Percentiles rank a stretch among this genome's conserved stretches.
Conservation (phyloP, 2,113 vertebrate species). For the Charadrius vociferus region DNA sequence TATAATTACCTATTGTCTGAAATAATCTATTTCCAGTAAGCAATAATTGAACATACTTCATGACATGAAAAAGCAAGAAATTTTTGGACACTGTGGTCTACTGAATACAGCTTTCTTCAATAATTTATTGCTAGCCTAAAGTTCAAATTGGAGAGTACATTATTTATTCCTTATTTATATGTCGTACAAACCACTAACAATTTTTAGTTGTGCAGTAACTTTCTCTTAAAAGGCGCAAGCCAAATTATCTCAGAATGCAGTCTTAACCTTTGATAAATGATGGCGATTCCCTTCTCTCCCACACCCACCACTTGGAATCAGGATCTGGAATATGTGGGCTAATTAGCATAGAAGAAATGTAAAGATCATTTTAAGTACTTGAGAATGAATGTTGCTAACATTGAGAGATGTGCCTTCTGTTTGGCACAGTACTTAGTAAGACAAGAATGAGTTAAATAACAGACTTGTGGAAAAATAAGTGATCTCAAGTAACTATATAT, state of each 20-base stretch:
- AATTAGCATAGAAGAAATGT: background rate
- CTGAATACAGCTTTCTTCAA: background rate
- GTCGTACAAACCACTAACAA: background rate
- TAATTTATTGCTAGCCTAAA: background rate
- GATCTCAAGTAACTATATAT: background rate
- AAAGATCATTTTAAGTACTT: background rate
- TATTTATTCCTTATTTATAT: background rate
- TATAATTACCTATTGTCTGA: background rate
- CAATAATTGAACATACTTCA: background rate
- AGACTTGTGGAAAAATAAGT: background rate
- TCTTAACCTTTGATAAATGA: conserved; percentile 10
- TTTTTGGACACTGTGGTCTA: background rate
- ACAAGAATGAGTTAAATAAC: background rate
- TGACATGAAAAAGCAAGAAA: background rate
- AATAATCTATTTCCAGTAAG: background rate
- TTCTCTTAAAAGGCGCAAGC: conserved; percentile 2
- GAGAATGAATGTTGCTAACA: background rate
- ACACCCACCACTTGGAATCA: background rate
- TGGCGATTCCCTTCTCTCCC: background rate
- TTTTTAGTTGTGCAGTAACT: background rate
- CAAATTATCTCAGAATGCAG: background rate
- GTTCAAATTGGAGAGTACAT: background rate
- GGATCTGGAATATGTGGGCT: background rate
- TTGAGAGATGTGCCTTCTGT: background rate
- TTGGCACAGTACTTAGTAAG: background rate